phyloP scores from a whole-genome alignment of 2,113 vertebrate genomes.

The Carollia perspicillata region DNA sequence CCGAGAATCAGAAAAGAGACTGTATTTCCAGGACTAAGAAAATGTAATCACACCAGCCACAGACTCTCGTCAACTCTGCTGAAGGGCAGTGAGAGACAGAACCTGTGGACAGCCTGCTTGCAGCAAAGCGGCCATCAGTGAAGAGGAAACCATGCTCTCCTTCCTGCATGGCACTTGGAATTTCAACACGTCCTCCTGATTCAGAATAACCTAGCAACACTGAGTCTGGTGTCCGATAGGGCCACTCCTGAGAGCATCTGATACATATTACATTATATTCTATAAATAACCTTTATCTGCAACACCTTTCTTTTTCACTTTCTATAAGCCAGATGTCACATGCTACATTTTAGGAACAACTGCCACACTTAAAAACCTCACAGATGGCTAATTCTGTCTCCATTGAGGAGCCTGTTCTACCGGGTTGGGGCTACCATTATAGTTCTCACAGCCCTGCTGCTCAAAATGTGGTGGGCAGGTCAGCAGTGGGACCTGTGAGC shows the following conservation, averaged over 20 bases:
- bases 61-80: background rate
- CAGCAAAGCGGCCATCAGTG: background rate
- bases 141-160: background rate
- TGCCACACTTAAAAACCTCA: background rate
- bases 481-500: background rate
- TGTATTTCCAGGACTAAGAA: background rate
- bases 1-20: constrained; percentile 32
- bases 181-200: background rate
- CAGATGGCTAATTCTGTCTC: background rate
- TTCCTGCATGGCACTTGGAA: background rate
- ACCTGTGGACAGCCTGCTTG: background rate
- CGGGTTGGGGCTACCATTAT: background rate
- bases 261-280: background rate
- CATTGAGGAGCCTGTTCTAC: background rate
- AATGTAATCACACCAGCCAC: background rate
- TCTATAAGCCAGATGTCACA: background rate
- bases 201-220: background rate
- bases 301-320: background rate
- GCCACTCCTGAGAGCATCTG: background rate
- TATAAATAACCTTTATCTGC: background rate
- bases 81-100: background rate
- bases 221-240: background rate
- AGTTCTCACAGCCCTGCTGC: background rate
- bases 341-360: background rate
- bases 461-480: background rate